Evolutionary conservation across 2,797 vertebrate genomes (phyloP), one percentile per base, ranked within the genome.

Genomic region (Chaunax sp.): DNA sequence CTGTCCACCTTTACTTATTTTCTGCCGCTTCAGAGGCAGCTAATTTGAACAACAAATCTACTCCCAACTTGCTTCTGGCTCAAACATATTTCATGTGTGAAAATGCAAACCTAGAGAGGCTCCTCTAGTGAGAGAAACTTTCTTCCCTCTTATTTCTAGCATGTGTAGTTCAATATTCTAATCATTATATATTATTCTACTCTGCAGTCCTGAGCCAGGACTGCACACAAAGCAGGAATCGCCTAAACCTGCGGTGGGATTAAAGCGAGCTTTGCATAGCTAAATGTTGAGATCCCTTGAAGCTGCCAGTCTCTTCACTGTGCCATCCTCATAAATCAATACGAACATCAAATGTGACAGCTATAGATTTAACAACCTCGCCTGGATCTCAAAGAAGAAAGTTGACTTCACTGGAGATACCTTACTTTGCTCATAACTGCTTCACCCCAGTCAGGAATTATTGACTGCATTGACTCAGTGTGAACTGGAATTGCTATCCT

Each of bases 251-350:
- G 88, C 86, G 67, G 70, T 86, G 85, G 89, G 89, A 92, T 92
- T 89, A 90, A 92, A 89, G 76, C 78, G 80, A 80, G 88, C 90
- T 93, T 92, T 92, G 91, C 92, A 92, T 92, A 85, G 84, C 87
- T 92, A 93, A 92, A 92, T 86, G 87, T 85, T 30, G 76, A 73
- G 81, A 87, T 84, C 75, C 83, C 79, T 87, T 75, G 83, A 89
- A 89, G 83, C 86, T 79, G 89, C 85, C 80, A 86, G 79, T 87
- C 75, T 74, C 77, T 87, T 90, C 72, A 60, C 26, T 69, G 78
- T 86, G 78, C 86, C 84, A 83, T 75, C 79, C 81, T 84, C 71
- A 75, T 82, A 80, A 88, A 93, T 94, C 93, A 90, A 93, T 92
- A 84, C 72, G 20, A 56, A 84, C 90, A 93, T 92, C 86, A 88